Percentiles rank a stretch among this genome's conserved stretches.
Conservation (phyloP, 2,113 vertebrate species). For the Sander vitreus region DNA sequence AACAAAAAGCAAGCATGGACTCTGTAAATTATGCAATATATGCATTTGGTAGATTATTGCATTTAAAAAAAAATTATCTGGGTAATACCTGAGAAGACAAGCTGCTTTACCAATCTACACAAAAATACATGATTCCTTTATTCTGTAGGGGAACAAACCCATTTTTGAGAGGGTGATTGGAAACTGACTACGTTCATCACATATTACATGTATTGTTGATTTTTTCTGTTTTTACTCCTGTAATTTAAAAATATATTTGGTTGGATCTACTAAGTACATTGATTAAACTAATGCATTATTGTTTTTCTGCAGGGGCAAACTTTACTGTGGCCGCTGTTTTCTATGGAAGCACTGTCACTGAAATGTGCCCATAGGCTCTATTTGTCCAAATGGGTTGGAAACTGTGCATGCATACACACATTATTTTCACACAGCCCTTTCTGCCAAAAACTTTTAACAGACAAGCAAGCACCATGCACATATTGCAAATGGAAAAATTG, state of each 20-base stretch:
- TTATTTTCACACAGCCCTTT: neutral
- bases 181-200: neutral
- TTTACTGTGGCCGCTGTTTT: conserved; percentile 8
- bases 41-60: neutral
- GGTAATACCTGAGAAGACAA: neutral
- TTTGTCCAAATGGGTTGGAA: conserved; percentile 34
- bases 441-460: neutral
- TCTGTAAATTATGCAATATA: neutral
- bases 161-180: neutral
- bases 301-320: neutral
- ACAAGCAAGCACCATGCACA: conserved; percentile 17
- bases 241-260: neutral
- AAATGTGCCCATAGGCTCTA: conserved; percentile 19
- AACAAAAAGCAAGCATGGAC: neutral
- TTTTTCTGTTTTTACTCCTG: neutral
- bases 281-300: conserved; percentile 20
- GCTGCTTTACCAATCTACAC: neutral
- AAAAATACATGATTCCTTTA: neutral
- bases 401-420: neutral
- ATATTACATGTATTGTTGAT: neutral
- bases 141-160: neutral
- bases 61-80: neutral
- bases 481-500: conserved; percentile 14
- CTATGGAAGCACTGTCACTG: conserved; percentile 19
- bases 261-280: neutral